A percentile compares a stretch with the other conserved stretches of the same genome.
Conservation (phyloP, 2,113 vertebrate genomes). For the Natator depressus region DNA sequence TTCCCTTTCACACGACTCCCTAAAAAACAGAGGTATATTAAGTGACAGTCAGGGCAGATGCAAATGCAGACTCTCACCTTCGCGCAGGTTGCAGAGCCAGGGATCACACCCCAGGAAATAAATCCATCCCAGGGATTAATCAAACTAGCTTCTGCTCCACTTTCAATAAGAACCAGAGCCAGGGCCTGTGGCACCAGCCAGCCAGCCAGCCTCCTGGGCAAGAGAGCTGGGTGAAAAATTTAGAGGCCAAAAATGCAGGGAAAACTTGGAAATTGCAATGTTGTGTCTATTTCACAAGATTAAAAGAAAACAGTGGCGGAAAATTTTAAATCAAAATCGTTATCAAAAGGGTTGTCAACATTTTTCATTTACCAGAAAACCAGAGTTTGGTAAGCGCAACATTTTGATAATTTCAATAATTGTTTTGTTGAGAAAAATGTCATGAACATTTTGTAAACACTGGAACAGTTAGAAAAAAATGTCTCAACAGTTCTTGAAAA, state of each 20-base stretch:
- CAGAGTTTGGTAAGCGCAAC: neutral
- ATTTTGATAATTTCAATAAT: neutral
- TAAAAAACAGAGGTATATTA: no score
- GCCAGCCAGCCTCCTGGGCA: neutral
- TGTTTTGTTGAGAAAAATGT: neutral
- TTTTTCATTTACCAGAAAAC: neutral
- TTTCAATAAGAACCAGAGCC: neutral
- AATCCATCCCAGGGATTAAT: neutral
- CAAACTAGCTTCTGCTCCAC: neutral
- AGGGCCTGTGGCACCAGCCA: neutral
- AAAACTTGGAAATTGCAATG: neutral
- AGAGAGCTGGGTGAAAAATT: neutral
- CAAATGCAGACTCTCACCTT: neutral
- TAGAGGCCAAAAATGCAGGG: neutral
- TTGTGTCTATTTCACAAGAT: neutral
- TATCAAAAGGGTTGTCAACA: neutral
- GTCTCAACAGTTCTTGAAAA: neutral
- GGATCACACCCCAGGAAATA: neutral
- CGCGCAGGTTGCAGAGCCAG: neutral
- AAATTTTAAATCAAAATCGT: neutral
- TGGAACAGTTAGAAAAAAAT: neutral
- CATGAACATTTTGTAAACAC: neutral
- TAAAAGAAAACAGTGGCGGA: neutral
- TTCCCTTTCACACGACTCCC: neutral
- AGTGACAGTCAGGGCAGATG: neutral